phyloP scores from a whole-genome alignment of 2,113 vertebrate species.

The Erinaceus europaeus region DNA sequence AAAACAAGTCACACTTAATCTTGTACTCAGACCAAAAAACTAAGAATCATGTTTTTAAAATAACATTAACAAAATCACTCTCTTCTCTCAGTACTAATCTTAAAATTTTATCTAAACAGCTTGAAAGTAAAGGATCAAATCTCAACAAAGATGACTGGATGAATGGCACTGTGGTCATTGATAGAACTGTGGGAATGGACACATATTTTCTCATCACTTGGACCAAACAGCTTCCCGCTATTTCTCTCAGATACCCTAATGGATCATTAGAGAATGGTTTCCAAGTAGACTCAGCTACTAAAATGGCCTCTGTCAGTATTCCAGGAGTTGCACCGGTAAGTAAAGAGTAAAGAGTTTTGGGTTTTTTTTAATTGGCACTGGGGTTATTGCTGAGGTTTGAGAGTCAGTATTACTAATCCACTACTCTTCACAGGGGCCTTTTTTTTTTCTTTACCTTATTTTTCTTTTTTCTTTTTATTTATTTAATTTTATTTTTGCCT shows the following conservation, averaged over 20 bases:
- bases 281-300: fast-evolving
- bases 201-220: conserved; percentile 81
- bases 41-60: neutral
- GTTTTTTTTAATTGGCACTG: no score
- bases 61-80: neutral
- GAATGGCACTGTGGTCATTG: conserved; percentile 78
- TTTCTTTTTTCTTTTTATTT: no score
- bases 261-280: conserved; percentile 59
- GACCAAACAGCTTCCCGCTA: neutral
- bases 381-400: no score
- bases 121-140: conserved; percentile 78
- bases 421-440: no score
- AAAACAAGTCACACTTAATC: neutral
- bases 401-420: no score
- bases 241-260: conserved; percentile 75
- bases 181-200: conserved; percentile 81
- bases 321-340: conserved; percentile 80
- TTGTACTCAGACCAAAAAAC: neutral
- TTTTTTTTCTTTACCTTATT: no score
- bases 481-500: no score
- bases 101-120: conserved; percentile 67
- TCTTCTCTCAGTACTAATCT: conserved; percentile 15
- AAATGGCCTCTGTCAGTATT: conserved; percentile 72
- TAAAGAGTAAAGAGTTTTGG: no score
- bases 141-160: conserved; percentile 64